phyloP scores from a whole-genome alignment of 2,888 invertebrate genomes.

The Temnothorax ravouxi region DNA sequence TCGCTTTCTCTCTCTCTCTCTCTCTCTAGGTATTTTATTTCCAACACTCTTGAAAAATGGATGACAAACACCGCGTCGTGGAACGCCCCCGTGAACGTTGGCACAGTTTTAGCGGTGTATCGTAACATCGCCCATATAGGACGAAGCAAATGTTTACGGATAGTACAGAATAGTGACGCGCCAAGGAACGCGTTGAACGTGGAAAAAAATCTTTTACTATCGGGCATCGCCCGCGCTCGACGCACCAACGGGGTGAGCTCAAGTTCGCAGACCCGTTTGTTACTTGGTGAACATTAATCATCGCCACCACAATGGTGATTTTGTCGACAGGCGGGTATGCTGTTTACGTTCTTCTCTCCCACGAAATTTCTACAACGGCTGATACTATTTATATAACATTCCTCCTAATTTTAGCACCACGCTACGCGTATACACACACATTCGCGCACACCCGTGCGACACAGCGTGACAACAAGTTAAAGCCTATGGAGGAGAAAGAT shows the following conservation, averaged over 20 bases:
- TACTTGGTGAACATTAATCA: conserved; percentile 26
- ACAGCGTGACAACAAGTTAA: conserved; percentile 20
- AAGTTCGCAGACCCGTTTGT: not conserved
- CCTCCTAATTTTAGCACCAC: conserved; percentile 78
- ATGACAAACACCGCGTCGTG: conserved; percentile 5
- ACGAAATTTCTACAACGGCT: conserved; percentile 78
- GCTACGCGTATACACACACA: conserved; percentile 52
- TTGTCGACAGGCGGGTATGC: conserved; percentile 65
- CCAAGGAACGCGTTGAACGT: not conserved
- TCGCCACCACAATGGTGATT: conserved; percentile 25
- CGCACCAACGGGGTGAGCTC: not conserved
- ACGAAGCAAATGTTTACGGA: not conserved
- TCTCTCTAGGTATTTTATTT: conserved; percentile 35
- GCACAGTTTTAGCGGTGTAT: conserved; percentile 17
- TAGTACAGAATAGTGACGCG: not conserved
- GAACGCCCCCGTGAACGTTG: conserved; percentile 4
- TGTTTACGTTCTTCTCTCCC: conserved; percentile 76
- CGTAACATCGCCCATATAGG: not conserved
- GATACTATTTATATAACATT: conserved; percentile 80
- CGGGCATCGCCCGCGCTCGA: not conserved
- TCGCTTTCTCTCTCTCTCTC: conserved; percentile 22
- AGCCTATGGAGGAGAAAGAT: conserved; percentile 47
- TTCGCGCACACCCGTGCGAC: conserved; percentile 52
- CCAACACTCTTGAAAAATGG: not conserved
- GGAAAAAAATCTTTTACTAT: conserved; percentile 14